Evolutionary conservation across 2,888 invertebrate genomes (phyloP), one percentile per base, ranked within the genome.

Genomic region (Syrphus vitripennis): DNA sequence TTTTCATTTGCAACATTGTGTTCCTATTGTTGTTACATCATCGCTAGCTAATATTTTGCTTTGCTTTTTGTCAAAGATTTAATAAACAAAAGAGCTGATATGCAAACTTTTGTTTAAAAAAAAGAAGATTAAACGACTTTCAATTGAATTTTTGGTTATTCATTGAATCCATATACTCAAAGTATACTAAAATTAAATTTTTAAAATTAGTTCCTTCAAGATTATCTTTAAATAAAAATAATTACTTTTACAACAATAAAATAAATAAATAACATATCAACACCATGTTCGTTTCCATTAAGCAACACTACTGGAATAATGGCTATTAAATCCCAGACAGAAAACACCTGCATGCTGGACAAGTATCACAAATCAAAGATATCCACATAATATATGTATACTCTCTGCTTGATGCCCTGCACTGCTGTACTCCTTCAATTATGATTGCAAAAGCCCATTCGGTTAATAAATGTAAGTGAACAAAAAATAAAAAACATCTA

Each of bases 371-470:
- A 67, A 65, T 48, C 48, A 67, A 50, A 67, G 31, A 34, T 50
- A 34, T 21, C 48, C n/a, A 19, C 19, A 34, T 10, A 9, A 34
- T 12, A 34, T 12, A 34, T 34, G 34, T 3, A 9, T 10, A 21
- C 19, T 48, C 40, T 42, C n/a, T 31, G 48, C 31, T 59, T 48
- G 34, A 16, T 31, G 21, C 29, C 16, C 29, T 31, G 45, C 21
- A 14, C 10, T 7, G 12, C 16, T 72, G 48, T 10, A 75, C 80
- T 75, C 80, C 80, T 69, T 75, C 80, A 69, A 75, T 81, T 81
- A 75, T 75, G 59, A 69, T 70, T 81, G 50, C 67, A 19, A 72
- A 81, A 67, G 24, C 14, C 55, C 67, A 74, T 77, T 81, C 61
- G 40, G 40, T 19, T 77, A 81, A 86, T 72, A 81, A 81, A 86